Evolutionary conservation across 2,797 vertebrate genomes (phyloP), one percentile per base, ranked within the genome.

Genomic region (Helarctos malayanus): DNA sequence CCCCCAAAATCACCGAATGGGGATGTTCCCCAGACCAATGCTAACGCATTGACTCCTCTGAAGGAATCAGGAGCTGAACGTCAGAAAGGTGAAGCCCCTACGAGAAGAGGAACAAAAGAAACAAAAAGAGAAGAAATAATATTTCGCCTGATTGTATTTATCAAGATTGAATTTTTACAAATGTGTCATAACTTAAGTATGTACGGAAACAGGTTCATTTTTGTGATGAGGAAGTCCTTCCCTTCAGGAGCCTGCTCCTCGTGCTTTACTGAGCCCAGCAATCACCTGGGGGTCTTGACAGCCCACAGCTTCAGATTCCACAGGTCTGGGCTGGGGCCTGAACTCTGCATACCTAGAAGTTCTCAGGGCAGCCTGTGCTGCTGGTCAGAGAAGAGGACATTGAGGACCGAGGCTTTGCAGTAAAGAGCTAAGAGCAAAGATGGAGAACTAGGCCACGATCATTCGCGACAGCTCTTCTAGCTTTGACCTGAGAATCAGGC

Each of bases 1-100:
- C 5, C 1, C 45, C 3, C 18, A 0, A 52, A 79, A 89, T 0
- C 0, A 69, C 5, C 3, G 1, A 13, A 16, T 29, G 27, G 41
- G 54, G 23, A 47, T 79, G 18, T 54, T 85, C 8, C 32, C 32
- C 19, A 61, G 78, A 73, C 35, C 41, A 3, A 94, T 61, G 57
- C 35, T 13, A 47, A 68, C 41, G 15, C 59, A 41, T 4, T 85
- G 65, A 52, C 32, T 61, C 16, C 32, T 57, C 47, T 38, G 25
- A 91, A 63, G 6, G 21, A 68, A 29, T 12, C 16, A 16, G 13
- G 15, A 57, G 23, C 32, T 57, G 7, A 59, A 29, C 16, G 54
- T 68, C 45, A 71, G n/a, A 73, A 86, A 76, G 63, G 11, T 27
- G 49, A 96, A 45, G 11, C 0, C 15, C 2, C 15, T 54, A 16